A percentile compares a stretch with the other conserved stretches of the same genome.
These are phyloP conservation scores for Quiscalus mexicanus DNA, from an alignment of 2,113 vertebrate genomes.

Conservation along the genomic window DNA sequence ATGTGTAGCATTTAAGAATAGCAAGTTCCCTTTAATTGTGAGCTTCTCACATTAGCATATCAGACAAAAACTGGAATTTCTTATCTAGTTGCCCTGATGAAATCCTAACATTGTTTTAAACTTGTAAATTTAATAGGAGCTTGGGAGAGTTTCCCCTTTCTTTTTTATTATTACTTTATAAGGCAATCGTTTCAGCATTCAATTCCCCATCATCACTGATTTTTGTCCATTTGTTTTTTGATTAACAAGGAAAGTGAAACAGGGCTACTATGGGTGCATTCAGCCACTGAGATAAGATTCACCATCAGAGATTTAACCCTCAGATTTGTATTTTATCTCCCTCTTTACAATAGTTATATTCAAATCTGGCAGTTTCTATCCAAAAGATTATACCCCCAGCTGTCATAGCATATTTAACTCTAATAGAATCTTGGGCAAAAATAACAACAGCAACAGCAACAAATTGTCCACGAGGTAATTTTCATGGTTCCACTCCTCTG, in stretches of 20 bases:
- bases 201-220: not conserved
- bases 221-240: not conserved
- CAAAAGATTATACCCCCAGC: slow-evolving; percentile 36
- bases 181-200: not conserved
- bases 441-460: slow-evolving; percentile 1
- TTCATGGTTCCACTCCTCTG: slow-evolving; percentile 30
- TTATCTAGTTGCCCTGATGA: not conserved
- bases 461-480: slow-evolving; percentile 27
- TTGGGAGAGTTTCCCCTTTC: not conserved
- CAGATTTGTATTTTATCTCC: slow-evolving; percentile 16
- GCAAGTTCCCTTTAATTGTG: not conserved
- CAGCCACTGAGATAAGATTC: slow-evolving; percentile 28
- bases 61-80: not conserved
- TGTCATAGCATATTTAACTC: slow-evolving; percentile 60
- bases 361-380: slow-evolving; percentile 42
- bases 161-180: not conserved
- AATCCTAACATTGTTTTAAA: not conserved
- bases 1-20: not conserved
- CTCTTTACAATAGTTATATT: slow-evolving; percentile 25
- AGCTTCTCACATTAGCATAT: not conserved
- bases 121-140: not conserved
- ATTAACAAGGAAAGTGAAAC: not conserved
- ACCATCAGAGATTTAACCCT: slow-evolving; percentile 34
- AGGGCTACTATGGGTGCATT: not conserved
- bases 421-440: slow-evolving; percentile 53